A percentile compares a stretch with the other conserved stretches of the same genome.
These are phyloP conservation scores for Todiramphus chloris DNA, from an alignment of 2,113 vertebrate species.

Conservation along the genomic window DNA sequence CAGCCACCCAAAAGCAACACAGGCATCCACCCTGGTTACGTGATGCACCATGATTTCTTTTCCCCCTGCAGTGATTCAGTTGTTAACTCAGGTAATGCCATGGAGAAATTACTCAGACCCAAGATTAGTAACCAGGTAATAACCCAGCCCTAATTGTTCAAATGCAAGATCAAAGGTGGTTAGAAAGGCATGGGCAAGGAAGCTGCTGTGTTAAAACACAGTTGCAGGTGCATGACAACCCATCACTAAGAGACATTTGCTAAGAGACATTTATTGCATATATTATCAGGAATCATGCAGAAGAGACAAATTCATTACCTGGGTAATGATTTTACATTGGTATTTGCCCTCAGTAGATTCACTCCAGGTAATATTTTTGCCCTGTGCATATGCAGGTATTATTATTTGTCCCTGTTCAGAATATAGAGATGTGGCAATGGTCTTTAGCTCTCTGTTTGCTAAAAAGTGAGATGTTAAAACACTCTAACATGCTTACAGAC, in stretches of 20 bases:
- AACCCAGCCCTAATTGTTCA: neutral
- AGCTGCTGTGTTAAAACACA: neutral
- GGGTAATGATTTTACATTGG: neutral
- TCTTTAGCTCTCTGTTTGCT: neutral
- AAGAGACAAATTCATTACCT: neutral
- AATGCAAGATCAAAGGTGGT: neutral
- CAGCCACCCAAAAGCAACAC: accelerated
- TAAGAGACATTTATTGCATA: neutral
- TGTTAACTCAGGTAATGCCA: neutral
- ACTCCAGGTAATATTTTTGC: neutral
- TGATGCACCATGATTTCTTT: neutral
- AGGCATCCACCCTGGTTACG: neutral
- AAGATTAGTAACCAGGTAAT: neutral
- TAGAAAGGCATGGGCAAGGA: neutral
- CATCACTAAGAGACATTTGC: neutral
- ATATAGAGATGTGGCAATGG: neutral
- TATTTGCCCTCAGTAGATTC: neutral
- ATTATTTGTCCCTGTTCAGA: neutral
- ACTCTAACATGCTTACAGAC: neutral
- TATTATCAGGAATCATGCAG: neutral
- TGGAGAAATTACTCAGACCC: neutral
- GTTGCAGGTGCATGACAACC: neutral
- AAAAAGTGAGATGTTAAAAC: neutral
- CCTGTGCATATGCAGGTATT: neutral
- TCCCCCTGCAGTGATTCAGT: neutral